Conservation (phyloP, 53 echinoderm and acorn worm species). For the Holothuria leucospilota region DNA sequence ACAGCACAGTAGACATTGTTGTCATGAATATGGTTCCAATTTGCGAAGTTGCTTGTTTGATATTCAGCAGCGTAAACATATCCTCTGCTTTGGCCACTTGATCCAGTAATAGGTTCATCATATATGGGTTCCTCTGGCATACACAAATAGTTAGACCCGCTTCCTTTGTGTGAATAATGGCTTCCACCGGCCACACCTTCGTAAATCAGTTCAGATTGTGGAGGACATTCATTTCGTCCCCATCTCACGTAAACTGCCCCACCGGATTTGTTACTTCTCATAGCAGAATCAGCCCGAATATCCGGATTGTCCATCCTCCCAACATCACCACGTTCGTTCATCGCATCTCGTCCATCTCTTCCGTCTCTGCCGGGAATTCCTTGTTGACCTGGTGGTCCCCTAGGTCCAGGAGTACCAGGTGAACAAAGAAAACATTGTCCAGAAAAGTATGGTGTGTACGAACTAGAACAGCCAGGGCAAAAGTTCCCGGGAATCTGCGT, state of each 20-base stretch:
- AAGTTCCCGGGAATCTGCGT: background rate
- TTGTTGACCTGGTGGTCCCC: constrained; percentile 18
- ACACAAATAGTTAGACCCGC: too few relatives aligned
- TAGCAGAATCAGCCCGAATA: too few relatives aligned
- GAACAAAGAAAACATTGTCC: constrained; percentile 43
- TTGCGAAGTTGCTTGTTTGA: constrained; percentile 20
- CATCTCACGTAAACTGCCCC: constrained; percentile 39
- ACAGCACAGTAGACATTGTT: too few relatives aligned
- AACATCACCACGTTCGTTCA: background rate
- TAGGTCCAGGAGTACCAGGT: constrained; percentile 6
- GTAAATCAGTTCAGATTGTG: too few relatives aligned
- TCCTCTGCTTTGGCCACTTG: background rate
- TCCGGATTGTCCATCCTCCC: background rate
- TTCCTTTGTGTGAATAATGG: constrained; percentile 38
- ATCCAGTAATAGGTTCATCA: constrained; percentile 10
- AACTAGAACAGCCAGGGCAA: background rate
- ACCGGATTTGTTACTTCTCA: background rate
- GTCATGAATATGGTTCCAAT: background rate
- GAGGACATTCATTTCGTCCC: constrained; percentile 22
- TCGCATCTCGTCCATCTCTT: constrained; percentile 26
- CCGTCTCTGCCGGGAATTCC: constrained; percentile 31
- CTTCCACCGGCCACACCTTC: constrained; percentile 46
- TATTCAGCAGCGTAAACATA: constrained; percentile 51
- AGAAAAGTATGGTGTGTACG: constrained; percentile 8
- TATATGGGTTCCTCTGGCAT: constrained; percentile 54